A percentile compares a stretch with the other conserved stretches of the same genome.
These are phyloP conservation scores for Frankliniella fusca DNA, from an alignment of 2,888 invertebrate species.

Conservation along the genomic window DNA sequence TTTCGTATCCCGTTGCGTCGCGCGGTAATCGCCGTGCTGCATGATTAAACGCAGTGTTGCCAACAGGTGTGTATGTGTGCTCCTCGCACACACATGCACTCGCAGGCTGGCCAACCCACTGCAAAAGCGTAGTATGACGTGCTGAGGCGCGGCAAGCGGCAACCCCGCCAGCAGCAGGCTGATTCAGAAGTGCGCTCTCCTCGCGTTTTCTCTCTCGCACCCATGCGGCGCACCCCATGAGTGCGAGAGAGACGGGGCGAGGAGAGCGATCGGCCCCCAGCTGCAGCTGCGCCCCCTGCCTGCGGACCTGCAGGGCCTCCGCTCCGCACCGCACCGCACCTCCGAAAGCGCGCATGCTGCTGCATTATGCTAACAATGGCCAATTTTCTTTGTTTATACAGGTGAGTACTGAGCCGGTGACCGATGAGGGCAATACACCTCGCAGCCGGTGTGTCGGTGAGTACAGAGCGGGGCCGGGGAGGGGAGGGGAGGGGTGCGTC, in stretches of 20 bases:
- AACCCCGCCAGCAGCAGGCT: too few relatives aligned
- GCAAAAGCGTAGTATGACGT: not conserved
- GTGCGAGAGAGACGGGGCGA: too few relatives aligned
- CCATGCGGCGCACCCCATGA: too few relatives aligned
- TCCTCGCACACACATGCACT: not conserved
- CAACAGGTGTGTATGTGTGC: not conserved
- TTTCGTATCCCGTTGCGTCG: not conserved
- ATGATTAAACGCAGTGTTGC: constrained; percentile 25
- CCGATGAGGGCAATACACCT: not conserved
- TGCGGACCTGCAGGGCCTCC: too few relatives aligned
- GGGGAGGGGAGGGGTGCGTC: not conserved
- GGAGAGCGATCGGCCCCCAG: too few relatives aligned
- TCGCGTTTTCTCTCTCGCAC: too few relatives aligned
- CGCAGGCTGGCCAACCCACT: not conserved
- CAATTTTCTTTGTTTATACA: constrained; percentile 15
- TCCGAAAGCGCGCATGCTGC: not conserved
- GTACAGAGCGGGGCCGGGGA: not conserved
- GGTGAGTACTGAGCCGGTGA: not conserved
- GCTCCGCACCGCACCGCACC: too few relatives aligned
- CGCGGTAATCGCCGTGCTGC: not conserved
- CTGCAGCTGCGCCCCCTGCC: too few relatives aligned
- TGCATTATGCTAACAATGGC: constrained; percentile 5
- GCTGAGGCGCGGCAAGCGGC: too few relatives aligned
- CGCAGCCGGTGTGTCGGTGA: not conserved
- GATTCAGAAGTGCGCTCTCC: too few relatives aligned